A percentile compares a stretch with the other conserved stretches of the same genome.
phyloP scores from a whole-genome alignment of 2,113 vertebrate species.

The Istiophorus platypterus region DNA sequence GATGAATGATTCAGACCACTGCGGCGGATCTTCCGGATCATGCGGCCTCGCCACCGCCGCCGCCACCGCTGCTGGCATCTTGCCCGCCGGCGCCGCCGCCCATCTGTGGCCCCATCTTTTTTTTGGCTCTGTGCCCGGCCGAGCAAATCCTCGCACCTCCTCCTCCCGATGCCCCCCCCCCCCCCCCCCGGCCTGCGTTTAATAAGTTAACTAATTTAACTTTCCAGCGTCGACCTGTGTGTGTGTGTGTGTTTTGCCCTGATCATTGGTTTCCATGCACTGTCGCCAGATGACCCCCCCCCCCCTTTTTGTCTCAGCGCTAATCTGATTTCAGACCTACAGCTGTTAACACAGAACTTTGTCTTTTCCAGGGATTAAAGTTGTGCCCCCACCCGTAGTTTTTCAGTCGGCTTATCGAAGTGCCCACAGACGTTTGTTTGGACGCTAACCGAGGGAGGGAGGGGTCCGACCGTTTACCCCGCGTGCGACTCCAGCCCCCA shows the following conservation, averaged over 20 bases:
- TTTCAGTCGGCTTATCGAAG: too few species aligned
- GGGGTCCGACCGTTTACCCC: background rate
- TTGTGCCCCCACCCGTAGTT: background rate
- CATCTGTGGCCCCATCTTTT: constrained; percentile 50
- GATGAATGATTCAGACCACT: constrained; percentile 66
- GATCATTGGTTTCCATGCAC: background rate
- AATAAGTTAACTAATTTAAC: constrained; percentile 16
- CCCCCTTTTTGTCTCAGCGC: background rate
- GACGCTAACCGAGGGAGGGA: background rate
- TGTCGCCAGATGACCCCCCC: background rate
- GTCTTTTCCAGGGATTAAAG: background rate
- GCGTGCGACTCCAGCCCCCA: background rate
- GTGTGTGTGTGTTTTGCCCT: background rate
- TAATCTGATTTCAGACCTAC: constrained; percentile 6
- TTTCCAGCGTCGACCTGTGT: background rate
- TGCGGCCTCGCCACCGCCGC: too few species aligned
- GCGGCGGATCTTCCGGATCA: too few species aligned
- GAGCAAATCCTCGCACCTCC: constrained; percentile 23
- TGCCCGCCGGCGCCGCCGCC: too few species aligned
- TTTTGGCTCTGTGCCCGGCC: constrained; percentile 21
- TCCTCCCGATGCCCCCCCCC: constrained; percentile 28
- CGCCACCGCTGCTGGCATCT: too few species aligned
- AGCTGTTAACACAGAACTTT: background rate
- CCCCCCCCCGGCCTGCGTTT: constrained; percentile 12
- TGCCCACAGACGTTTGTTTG: background rate